These are phyloP conservation scores for Mus caroli DNA, from an alignment of 2,797 vertebrate species.

Conservation along the genomic window DNA sequence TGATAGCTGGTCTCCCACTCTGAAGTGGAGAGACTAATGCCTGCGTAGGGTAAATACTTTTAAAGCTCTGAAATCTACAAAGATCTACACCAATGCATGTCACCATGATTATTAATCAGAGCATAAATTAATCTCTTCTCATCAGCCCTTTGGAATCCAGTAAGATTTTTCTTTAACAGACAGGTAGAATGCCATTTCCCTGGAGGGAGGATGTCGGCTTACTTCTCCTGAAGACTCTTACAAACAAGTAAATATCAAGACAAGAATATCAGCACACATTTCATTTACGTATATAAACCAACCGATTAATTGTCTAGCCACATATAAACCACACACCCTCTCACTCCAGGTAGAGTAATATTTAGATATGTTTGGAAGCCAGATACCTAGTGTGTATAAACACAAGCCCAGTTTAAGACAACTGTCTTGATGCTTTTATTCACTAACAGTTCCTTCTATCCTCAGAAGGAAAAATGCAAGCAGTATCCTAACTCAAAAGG, in stretches of 20 bases:
- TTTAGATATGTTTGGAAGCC: constrained; percentile 65
- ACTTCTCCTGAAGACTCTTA: not conserved
- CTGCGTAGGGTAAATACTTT: not conserved
- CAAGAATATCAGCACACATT: constrained; percentile 61
- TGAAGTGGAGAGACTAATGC: not conserved
- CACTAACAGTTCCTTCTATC: constrained; percentile 50
- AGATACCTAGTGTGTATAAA: constrained; percentile 67
- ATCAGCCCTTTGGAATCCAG: not conserved
- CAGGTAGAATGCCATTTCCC: not conserved
- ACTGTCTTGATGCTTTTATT: constrained; percentile 60
- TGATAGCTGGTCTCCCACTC: not conserved
- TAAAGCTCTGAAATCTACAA: not conserved
- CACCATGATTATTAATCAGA: not conserved
- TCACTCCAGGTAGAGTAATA: constrained; percentile 63
- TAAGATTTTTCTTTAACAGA: constrained; percentile 50
- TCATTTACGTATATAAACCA: constrained; percentile 65
- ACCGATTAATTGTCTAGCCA: constrained; percentile 56
- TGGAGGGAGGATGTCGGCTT: not conserved
- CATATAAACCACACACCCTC: constrained; percentile 48
- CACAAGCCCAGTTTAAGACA: constrained; percentile 58
- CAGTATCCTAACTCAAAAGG: constrained; percentile 26
- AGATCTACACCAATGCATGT: constrained; percentile 5
- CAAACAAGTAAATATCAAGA: constrained; percentile 15
- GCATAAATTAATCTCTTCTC: not conserved
- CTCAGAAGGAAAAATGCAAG: constrained; percentile 56